Percentiles rank a stretch among this genome's conserved stretches.
Evolutionary conservation across 2,797 vertebrate species (phyloP).

Genomic region (Coracias cyanogaster): DNA sequence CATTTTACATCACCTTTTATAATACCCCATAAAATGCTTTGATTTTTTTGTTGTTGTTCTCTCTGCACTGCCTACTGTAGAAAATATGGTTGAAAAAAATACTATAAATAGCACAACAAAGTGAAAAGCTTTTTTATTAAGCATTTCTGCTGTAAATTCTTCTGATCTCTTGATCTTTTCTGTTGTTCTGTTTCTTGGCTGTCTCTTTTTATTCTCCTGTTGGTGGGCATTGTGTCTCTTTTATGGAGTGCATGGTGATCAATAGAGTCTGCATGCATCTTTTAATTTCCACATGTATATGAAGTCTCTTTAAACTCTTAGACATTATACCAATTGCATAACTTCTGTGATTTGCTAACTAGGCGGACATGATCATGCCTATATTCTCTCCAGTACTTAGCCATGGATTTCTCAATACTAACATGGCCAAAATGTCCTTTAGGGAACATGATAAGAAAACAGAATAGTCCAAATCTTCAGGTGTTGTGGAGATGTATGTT

Average conservation of each 20-base stretch:
- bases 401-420: background rate
- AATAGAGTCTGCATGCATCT: constrained; percentile 20
- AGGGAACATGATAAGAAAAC: background rate
- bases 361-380: background rate
- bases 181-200: constrained; percentile 25
- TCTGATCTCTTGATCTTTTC: background rate
- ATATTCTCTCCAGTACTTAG: background rate
- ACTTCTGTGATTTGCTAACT: background rate
- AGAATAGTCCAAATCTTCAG: background rate
- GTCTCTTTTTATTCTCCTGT: background rate
- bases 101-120: background rate
- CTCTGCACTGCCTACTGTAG: background rate
- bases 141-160: background rate
- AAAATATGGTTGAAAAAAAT: background rate
- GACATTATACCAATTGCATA: background rate
- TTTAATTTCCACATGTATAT: background rate
- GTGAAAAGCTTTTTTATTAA: background rate
- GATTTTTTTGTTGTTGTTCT: background rate
- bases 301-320: background rate
- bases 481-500: background rate
- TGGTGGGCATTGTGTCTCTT: background rate
- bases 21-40: background rate
- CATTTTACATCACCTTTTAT: background rate
- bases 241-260: constrained; percentile 19
- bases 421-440: background rate